These are phyloP conservation scores for Glaucopsyche alexis DNA, from an alignment of 2,888 invertebrate species.

Conservation along the genomic window DNA sequence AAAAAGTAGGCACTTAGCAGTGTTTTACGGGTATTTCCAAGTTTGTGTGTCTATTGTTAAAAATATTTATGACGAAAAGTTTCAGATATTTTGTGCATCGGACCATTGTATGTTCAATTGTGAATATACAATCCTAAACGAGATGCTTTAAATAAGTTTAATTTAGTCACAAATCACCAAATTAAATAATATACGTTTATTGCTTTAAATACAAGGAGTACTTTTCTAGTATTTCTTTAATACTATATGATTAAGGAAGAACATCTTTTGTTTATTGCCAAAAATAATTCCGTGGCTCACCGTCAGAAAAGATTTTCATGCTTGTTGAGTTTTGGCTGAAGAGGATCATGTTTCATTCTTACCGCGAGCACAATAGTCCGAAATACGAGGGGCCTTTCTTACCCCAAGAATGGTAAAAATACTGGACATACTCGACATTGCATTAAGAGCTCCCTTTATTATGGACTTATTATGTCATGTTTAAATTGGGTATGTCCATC, in stretches of 20 bases:
- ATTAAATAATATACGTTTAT: no score
- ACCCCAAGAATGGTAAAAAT: conserved; percentile 52
- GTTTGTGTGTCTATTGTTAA: neutral
- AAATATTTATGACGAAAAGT: no score
- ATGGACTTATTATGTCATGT: conserved; percentile 36
- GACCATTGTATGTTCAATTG: no score
- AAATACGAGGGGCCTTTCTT: conserved; percentile 45
- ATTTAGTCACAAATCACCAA: no score
- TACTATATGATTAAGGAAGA: neutral
- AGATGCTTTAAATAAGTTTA: no score
- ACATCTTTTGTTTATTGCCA: neutral
- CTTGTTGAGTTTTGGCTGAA: conserved; percentile 62
- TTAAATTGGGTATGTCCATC: conserved; percentile 15
- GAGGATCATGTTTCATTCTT: conserved; percentile 55
- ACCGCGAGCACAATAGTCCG: conserved; percentile 38
- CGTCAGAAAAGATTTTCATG: conserved; percentile 49
- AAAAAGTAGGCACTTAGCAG: neutral
- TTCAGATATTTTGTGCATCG: no score
- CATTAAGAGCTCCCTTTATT: conserved; percentile 44
- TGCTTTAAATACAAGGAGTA: no score
- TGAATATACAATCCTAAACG: no score
- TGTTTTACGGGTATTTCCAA: neutral
- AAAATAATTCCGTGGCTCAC: conserved; percentile 13
- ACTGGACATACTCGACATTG: conserved; percentile 47
- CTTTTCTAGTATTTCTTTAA: no score